Evolutionary conservation across 2,797 vertebrate species (phyloP).

Genomic region (Parauchenoglanis ngamensis): DNA sequence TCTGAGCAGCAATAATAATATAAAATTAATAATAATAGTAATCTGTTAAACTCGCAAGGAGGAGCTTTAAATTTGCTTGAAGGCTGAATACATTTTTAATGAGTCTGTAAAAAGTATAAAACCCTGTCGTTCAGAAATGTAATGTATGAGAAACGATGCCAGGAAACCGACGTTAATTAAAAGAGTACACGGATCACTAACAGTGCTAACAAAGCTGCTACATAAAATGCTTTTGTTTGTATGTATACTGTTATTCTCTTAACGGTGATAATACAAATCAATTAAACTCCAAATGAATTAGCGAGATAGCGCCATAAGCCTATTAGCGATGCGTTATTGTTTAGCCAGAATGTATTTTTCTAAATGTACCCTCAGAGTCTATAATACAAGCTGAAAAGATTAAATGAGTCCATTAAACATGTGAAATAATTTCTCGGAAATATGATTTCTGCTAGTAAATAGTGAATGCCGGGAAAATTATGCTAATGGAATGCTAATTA

Average conservation of each 20-base stretch:
- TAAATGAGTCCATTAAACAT: not conserved
- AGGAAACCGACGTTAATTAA: not conserved
- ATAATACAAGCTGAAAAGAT: not conserved
- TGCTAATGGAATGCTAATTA: conserved; percentile 12
- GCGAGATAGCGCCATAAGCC: not conserved
- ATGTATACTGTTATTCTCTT: not conserved
- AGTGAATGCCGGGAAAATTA: not conserved
- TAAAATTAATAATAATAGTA: not conserved
- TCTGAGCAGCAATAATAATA: not conserved
- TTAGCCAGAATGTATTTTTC: not conserved
- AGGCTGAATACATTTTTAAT: too few species aligned
- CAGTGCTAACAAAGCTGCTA: not conserved
- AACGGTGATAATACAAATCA: not conserved
- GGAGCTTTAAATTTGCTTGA: not conserved
- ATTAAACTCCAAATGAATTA: not conserved
- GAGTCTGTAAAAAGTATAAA: not conserved
- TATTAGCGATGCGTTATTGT: not conserved
- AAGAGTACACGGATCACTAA: not conserved
- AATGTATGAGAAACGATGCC: not conserved
- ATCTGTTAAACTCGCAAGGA: not conserved
- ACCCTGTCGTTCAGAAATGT: not conserved
- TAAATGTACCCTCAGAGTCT: not conserved
- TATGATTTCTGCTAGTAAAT: not conserved
- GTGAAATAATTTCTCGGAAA: not conserved
- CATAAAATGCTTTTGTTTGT: not conserved